Evolutionary conservation across 2,888 invertebrate species (phyloP).

Genomic region (Drosophila testacea): DNA sequence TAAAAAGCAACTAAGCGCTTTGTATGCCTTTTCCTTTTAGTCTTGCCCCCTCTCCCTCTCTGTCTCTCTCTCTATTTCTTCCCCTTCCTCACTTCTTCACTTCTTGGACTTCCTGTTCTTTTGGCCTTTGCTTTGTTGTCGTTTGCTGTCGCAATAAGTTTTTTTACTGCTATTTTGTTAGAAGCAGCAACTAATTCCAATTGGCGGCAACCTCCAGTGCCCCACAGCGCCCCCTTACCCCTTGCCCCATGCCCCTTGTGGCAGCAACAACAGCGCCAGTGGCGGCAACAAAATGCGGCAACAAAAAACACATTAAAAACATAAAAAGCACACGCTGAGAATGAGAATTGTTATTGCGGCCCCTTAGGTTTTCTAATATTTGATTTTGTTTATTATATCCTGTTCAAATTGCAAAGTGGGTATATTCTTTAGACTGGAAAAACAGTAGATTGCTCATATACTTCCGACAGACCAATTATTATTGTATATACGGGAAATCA

Average conservation of each 20-base stretch:
- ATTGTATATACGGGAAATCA: neutral
- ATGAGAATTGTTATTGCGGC: slow-evolving; percentile 39
- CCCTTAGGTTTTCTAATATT: slow-evolving; percentile 60
- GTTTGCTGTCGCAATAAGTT: slow-evolving; percentile 57
- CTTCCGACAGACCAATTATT: neutral
- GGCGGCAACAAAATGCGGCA: slow-evolving; percentile 37
- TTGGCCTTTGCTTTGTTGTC: slow-evolving; percentile 42
- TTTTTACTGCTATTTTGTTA: slow-evolving; percentile 55
- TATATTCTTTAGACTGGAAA: neutral
- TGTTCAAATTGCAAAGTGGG: neutral
- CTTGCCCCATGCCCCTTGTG: neutral
- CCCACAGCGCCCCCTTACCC: too few relatives aligned
- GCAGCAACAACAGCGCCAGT: slow-evolving; percentile 23
- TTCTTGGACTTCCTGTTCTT: slow-evolving; percentile 24
- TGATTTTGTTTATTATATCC: slow-evolving; percentile 65
- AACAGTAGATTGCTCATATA: too few relatives aligned
- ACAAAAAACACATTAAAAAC: slow-evolving; percentile 67
- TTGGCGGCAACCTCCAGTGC: slow-evolving; percentile 23
- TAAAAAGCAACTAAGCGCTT: slow-evolving; percentile 46
- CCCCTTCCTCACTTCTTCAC: neutral
- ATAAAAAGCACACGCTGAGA: slow-evolving; percentile 62
- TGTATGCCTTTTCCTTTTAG: slow-evolving; percentile 28
- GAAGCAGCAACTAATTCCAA: slow-evolving; percentile 64
- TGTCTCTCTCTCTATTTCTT: neutral
- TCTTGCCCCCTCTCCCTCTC: slow-evolving; percentile 8